Conservation (phyloP, 2,113 vertebrate species). For the Willisornis vidua region DNA sequence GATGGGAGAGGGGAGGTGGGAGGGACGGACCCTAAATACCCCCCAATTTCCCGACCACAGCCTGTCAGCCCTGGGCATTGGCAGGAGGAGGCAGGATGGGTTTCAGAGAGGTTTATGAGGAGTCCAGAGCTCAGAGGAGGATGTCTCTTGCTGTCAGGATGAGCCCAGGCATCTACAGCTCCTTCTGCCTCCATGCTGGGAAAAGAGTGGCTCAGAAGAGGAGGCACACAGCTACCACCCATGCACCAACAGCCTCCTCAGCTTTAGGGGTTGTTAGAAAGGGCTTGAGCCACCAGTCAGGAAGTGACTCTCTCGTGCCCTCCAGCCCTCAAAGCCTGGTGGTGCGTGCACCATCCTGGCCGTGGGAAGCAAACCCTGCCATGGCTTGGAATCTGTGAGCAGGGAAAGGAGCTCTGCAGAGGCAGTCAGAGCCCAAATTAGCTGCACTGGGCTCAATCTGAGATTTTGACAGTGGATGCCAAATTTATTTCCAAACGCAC, state of each 20-base stretch:
- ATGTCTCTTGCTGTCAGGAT: not conserved
- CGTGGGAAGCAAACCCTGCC: not conserved
- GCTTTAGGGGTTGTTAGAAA: not conserved
- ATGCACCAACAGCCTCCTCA: not conserved
- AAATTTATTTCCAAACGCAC: slow-evolving; percentile 79
- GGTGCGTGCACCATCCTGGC: fast-evolving
- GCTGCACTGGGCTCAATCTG: slow-evolving; percentile 32
- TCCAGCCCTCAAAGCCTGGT: not conserved
- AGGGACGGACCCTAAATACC: no score
- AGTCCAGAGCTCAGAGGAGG: not conserved
- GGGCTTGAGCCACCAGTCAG: not conserved
- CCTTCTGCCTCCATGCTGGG: not conserved
- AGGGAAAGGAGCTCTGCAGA: slow-evolving; percentile 22
- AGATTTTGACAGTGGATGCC: slow-evolving; percentile 70
- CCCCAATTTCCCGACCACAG: not conserved
- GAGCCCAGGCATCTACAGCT: not conserved
- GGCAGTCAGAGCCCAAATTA: slow-evolving; percentile 1
- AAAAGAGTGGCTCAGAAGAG: not conserved
- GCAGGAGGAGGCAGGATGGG: not conserved
- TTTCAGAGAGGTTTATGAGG: not conserved
- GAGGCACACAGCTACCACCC: not conserved
- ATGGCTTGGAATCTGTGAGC: not conserved
- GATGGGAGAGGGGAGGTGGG: not conserved
- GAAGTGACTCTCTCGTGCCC: fast-evolving
- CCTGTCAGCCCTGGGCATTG: not conserved